These are phyloP conservation scores for Heptranchias perlo DNA, from an alignment of 2,113 vertebrate genomes.

Conservation along the genomic window DNA sequence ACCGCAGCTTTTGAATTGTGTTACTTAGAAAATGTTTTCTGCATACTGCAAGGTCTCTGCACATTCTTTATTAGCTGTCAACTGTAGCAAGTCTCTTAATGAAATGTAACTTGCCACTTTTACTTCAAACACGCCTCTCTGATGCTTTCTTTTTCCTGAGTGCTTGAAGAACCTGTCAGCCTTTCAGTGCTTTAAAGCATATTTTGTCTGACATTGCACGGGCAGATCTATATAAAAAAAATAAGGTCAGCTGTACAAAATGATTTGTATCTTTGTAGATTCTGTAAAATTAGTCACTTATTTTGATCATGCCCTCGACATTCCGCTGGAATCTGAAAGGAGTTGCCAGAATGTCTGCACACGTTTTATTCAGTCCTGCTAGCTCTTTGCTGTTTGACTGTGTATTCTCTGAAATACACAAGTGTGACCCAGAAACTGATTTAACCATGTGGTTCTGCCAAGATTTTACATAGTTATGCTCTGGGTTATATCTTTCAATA, in stretches of 20 bases:
- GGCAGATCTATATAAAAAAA: not conserved
- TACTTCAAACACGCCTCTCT: not conserved
- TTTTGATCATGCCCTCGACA: not conserved
- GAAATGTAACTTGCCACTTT: not conserved
- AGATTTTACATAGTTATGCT: not conserved
- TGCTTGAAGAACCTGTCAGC: not conserved
- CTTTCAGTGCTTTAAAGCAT: not conserved
- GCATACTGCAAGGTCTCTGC: not conserved
- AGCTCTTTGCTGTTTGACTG: not conserved
- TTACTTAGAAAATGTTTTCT: not conserved
- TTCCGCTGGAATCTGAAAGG: slow-evolving; percentile 29
- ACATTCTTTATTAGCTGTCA: slow-evolving; percentile 27
- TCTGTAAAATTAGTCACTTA: slow-evolving; percentile 4
- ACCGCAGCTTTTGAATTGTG: not conserved
- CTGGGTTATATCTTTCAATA: slow-evolving; percentile 32
- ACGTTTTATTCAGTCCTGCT: not conserved
- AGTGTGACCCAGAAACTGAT: slow-evolving; percentile 9
- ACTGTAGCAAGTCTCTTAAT: not conserved
- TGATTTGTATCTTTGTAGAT: slow-evolving; percentile 5
- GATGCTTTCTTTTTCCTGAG: not conserved
- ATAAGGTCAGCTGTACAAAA: not conserved
- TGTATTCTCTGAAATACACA: slow-evolving; percentile 25
- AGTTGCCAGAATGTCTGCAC: not conserved
- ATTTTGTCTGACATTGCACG: not conserved
- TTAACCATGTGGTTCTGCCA: not conserved